Evolutionary conservation across 2,888 invertebrate species (phyloP).

Genomic region (Saturnia japonica): DNA sequence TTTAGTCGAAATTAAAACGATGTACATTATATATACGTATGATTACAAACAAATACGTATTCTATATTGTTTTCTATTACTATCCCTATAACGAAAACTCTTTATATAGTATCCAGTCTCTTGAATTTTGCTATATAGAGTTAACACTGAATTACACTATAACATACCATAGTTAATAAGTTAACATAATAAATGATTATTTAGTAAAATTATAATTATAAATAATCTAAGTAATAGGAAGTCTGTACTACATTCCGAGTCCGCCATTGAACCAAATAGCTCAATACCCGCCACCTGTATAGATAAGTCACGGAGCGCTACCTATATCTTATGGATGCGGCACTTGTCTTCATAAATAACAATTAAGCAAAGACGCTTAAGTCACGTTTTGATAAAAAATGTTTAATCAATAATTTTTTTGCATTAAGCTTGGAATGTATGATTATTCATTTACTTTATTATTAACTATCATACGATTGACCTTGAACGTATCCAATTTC

Average conservation of each 20-base stretch:
- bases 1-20: not conserved
- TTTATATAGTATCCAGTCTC: too few relatives aligned
- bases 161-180: not conserved
- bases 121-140: too few relatives aligned
- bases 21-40: too few relatives aligned
- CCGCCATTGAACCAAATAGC: conserved; percentile 46
- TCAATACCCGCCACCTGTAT: conserved; percentile 47
- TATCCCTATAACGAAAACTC: too few relatives aligned
- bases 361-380: not conserved
- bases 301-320: conserved; percentile 23
- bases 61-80: too few relatives aligned
- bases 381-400: conserved; percentile 4
- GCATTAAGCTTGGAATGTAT: not conserved
- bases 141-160: too few relatives aligned
- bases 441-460: not conserved
- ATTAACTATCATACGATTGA: not conserved
- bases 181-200: not conserved
- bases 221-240: conserved; percentile 26
- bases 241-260: conserved; percentile 16
- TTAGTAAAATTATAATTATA: not conserved
- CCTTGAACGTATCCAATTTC: not conserved
- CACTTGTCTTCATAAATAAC: conserved; percentile 13
- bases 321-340: conserved; percentile 25
- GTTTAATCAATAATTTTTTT: not conserved
- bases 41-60: too few relatives aligned